A percentile compares a stretch with the other conserved stretches of the same genome.
phyloP scores from a whole-genome alignment of 2,888 invertebrate genomes.

The Hetaerina titia region DNA sequence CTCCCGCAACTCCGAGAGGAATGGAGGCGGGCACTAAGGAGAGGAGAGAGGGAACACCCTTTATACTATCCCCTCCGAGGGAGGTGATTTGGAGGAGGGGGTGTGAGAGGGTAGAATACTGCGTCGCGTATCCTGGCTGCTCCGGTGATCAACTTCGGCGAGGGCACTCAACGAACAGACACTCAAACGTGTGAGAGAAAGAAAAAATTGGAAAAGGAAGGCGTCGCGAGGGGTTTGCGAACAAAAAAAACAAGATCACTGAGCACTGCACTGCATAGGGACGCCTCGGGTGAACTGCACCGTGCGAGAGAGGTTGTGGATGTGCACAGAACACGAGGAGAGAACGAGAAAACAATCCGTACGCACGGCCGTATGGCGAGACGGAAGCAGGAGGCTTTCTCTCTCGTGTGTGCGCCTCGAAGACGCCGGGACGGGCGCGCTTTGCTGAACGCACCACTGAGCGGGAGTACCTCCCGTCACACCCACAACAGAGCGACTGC shows the following conservation, averaged over 20 bases:
- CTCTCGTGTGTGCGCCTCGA: not conserved
- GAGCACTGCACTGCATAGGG: not conserved
- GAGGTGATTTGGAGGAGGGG: not conserved
- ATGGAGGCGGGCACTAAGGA: not conserved
- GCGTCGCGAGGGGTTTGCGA: not conserved
- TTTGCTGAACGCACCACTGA: not conserved
- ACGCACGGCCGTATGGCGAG: not conserved
- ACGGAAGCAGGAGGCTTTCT: not conserved
- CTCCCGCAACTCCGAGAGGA: not conserved
- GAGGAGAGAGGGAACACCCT: not conserved
- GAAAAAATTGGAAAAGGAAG: not conserved
- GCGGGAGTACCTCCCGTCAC: constrained; percentile 44
- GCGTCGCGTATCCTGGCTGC: constrained; percentile 17
- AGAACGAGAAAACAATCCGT: not conserved
- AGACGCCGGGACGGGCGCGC: not conserved
- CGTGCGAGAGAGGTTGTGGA: not conserved
- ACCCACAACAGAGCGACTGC: constrained; percentile 63
- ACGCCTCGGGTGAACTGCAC: not conserved
- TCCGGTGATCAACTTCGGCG: not conserved
- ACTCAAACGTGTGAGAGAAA: not conserved
- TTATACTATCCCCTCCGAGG: not conserved
- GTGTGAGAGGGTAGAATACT: not conserved
- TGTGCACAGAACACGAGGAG: constrained; percentile 14
- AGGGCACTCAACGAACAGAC: not conserved
- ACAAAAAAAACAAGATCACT: not conserved